phyloP scores from a whole-genome alignment of 1,140 invertebrate genomes.

The Oryzaephilus surinamensis region DNA sequence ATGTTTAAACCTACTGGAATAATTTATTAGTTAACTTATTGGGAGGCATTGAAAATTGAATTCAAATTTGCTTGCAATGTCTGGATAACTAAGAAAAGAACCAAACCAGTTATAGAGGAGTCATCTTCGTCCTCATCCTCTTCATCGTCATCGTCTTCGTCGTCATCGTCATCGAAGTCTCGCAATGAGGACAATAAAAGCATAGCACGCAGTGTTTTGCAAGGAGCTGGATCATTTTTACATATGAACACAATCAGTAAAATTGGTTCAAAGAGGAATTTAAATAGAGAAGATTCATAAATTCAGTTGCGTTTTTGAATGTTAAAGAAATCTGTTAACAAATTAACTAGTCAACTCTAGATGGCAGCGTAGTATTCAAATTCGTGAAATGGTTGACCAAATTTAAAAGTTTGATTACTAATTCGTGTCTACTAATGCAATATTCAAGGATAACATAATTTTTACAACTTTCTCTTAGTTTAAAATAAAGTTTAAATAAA shows the following conservation, averaged over 20 bases:
- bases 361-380: too few relatives aligned
- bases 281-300: too few relatives aligned
- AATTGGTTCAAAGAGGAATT: too few relatives aligned
- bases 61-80: conserved; percentile 52
- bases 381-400: too few relatives aligned
- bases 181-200: neutral
- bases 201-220: conserved; percentile 3
- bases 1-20: neutral
- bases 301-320: too few relatives aligned
- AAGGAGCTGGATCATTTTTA: conserved; percentile 5
- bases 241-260: neutral
- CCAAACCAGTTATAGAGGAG: conserved; percentile 25
- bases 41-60: conserved; percentile 52
- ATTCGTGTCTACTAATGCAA: too few relatives aligned
- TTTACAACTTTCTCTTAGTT: too few relatives aligned
- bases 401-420: too few relatives aligned
- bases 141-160: neutral
- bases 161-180: neutral
- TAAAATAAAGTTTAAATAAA: too few relatives aligned
- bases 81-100: conserved; percentile 51
- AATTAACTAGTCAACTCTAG: too few relatives aligned
- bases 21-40: conserved; percentile 44
- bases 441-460: too few relatives aligned
- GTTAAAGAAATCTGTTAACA: too few relatives aligned
- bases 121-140: neutral